Evolutionary conservation across 2,888 invertebrate species (phyloP).

Genomic region (Pristionchus japonicus): DNA sequence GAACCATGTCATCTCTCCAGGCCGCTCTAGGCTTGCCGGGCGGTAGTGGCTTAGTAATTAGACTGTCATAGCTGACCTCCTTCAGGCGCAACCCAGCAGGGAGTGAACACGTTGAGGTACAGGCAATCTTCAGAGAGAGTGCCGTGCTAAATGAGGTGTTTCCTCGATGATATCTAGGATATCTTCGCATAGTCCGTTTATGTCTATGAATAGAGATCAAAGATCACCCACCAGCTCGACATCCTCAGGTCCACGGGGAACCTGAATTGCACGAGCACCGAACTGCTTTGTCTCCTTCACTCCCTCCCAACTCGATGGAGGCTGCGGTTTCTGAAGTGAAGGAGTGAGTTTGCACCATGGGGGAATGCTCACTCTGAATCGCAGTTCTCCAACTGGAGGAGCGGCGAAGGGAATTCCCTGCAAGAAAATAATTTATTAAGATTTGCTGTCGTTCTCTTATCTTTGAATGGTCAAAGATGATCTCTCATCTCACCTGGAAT

Average conservation of each 20-base stretch:
- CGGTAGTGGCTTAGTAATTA: too few species aligned
- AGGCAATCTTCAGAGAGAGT: not conserved
- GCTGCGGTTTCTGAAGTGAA: not conserved
- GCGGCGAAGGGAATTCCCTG: constrained; percentile 15
- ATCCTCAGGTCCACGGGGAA: not conserved
- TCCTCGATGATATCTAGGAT: not conserved
- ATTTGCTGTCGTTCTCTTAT: not conserved
- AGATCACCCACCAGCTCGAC: not conserved
- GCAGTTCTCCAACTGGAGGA: not conserved
- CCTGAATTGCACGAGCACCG: not conserved
- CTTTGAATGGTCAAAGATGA: not conserved
- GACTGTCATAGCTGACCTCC: not conserved
- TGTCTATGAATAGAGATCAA: not conserved
- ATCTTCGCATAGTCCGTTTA: too few species aligned
- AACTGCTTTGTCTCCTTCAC: not conserved
- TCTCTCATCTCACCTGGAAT: not conserved
- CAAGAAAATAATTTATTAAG: not conserved
- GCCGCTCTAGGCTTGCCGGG: not conserved
- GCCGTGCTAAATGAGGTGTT: not conserved
- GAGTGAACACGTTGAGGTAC: constrained; percentile 36
- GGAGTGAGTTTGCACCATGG: not conserved
- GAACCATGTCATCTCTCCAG: too few species aligned
- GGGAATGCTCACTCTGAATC: constrained; percentile 13
- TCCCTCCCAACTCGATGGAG: not conserved
- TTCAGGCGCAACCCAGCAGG: not conserved